phyloP scores from a whole-genome alignment of 2,113 vertebrate genomes.

The Mormyrus iriodes region DNA sequence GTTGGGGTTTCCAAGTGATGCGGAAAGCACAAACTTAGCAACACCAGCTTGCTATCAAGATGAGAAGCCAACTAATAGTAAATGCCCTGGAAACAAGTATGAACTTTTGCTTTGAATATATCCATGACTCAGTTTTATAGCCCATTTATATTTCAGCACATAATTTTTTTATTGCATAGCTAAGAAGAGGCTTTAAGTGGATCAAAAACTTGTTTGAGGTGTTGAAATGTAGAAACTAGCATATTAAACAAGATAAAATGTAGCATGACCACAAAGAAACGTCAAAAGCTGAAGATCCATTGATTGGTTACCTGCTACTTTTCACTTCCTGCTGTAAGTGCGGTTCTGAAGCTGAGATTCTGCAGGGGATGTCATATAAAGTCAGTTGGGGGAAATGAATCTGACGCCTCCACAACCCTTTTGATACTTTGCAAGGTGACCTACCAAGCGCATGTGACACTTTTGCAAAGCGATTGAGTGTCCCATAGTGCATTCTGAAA shows the following conservation, averaged over 20 bases:
- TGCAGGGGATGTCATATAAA: neutral
- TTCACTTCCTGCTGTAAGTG: neutral
- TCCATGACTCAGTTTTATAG: neutral
- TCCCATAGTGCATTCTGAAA: neutral
- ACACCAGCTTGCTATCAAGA: neutral
- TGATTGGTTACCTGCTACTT: neutral
- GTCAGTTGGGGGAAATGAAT: neutral
- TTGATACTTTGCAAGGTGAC: neutral
- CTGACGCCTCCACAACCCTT: neutral
- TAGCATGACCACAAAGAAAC: neutral
- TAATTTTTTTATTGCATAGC: neutral
- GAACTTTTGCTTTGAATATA: neutral
- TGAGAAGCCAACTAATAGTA: neutral
- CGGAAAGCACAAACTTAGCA: neutral
- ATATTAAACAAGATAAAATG: neutral
- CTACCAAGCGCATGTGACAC: neutral
- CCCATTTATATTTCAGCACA: neutral
- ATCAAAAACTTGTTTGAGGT: neutral
- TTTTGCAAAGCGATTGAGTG: neutral
- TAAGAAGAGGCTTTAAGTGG: neutral
- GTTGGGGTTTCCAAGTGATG: neutral
- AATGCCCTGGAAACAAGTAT: neutral
- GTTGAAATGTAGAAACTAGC: neutral
- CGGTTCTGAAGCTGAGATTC: neutral
- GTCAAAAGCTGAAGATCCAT: neutral